Conservation (phyloP, 53 echinoderm and acorn worm species). For the Stichopus horrens region DNA sequence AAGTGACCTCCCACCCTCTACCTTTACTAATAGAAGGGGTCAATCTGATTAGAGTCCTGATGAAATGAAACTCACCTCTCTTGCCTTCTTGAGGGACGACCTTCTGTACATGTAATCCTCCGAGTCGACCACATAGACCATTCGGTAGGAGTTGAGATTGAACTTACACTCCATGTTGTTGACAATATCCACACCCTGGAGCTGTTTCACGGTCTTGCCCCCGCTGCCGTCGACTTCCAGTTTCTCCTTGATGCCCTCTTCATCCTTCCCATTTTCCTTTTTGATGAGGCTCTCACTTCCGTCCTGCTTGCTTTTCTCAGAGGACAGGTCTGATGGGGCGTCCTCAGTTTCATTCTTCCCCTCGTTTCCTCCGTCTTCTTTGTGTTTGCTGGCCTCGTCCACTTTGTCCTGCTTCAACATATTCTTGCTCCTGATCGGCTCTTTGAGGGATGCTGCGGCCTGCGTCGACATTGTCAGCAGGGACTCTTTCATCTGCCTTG, state of each 20-base stretch:
- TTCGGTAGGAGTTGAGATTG: conserved; percentile 98
- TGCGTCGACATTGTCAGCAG: conserved; percentile 45
- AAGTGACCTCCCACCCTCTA: background rate
- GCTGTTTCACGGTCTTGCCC: conserved; percentile 32
- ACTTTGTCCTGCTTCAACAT: conserved; percentile 46
- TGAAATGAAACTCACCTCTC: conserved; percentile 63
- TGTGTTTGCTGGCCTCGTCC: conserved; percentile 53
- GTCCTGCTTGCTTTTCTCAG: conserved; percentile 34
- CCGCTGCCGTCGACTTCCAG: conserved; percentile 30
- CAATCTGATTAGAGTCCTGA: background rate
- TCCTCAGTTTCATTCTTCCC: background rate
- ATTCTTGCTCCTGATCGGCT: conserved; percentile 46
- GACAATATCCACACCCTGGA: conserved; percentile 93
- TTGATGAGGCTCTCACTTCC: conserved; percentile 9
- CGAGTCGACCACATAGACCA: conserved; percentile 98
- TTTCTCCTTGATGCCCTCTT: conserved; percentile 39
- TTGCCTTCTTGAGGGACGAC: conserved; percentile 92
- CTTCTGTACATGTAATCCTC: conserved; percentile 99
- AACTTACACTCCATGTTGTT: conserved; percentile 99
- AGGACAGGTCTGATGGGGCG: background rate
- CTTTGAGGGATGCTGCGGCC: conserved; percentile 42
- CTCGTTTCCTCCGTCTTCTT: background rate
- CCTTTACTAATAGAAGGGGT: background rate
- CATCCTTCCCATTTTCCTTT: conserved; percentile 42
- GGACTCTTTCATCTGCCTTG: conserved; percentile 42